Percentiles rank a stretch among this genome's conserved stretches.
These are phyloP conservation scores for Temnothorax curvispinosus DNA, from an alignment of 1,140 invertebrate genomes.

Conservation along the genomic window DNA sequence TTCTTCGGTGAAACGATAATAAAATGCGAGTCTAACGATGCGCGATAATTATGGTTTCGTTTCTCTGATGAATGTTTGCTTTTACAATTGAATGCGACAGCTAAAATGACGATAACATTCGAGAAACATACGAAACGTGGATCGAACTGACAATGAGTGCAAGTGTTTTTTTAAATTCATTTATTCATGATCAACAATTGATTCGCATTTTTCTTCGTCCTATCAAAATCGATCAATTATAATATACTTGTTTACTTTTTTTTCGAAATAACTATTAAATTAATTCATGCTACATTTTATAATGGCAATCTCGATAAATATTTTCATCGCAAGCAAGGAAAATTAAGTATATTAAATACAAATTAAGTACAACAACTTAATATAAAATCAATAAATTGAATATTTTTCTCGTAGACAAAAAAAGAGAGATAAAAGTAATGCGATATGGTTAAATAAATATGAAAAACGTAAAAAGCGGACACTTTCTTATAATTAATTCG, in stretches of 20 bases:
- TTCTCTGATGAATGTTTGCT: constrained; percentile 3
- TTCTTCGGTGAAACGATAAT: constrained; percentile 4
- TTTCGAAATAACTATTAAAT: background rate
- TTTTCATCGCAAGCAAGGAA: background rate
- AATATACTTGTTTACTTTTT: background rate
- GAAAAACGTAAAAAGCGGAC: background rate
- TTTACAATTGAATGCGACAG: background rate
- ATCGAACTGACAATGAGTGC: background rate
- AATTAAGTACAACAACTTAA: background rate
- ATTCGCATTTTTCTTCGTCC: background rate
- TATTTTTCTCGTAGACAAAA: background rate
- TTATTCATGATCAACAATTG: background rate
- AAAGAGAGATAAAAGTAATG: background rate
- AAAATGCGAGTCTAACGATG: background rate
- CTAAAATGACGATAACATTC: background rate
- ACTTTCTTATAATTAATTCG: background rate
- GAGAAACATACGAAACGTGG: background rate
- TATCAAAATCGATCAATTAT: background rate
- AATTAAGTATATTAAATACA: constrained; percentile 17
- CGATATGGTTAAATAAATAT: background rate
- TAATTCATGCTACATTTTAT: background rate
- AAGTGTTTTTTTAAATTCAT: background rate
- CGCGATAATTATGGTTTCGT: background rate
- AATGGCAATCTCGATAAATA: background rate
- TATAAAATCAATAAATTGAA: constrained; percentile 11